Base-by-base conservation (phyloP, 2,888 invertebrate genomes). In the Alcis repandata region DNA sequence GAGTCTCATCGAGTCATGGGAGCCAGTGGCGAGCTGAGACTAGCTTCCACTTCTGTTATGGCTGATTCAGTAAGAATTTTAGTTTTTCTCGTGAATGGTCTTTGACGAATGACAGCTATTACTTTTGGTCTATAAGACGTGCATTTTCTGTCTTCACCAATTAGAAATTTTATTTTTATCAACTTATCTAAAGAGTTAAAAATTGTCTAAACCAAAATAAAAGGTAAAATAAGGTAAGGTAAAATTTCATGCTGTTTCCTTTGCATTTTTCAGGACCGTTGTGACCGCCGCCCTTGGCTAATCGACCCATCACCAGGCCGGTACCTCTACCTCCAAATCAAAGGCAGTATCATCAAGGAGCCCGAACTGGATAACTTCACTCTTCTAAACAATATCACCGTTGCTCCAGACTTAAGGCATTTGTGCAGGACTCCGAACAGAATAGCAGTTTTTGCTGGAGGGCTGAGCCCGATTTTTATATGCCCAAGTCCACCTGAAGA, bases 201-300 rank as follows among this genome's bases (percentile, higher is more conserved):
- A 27, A 27, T 27, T 27, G 27, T n/a, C n/a, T n/a, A n/a, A n/a
- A n/a, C n/a, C n/a, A n/a, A n/a, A n/a, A n/a, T n/a, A n/a, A n/a
- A n/a, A n/a, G n/a, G n/a, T n/a, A n/a, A n/a, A n/a, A n/a, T n/a
- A n/a, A n/a, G n/a, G n/a, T n/a, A n/a, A n/a, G n/a, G n/a, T n/a
- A n/a, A n/a, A n/a, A n/a, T n/a, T n/a, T n/a, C n/a, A n/a, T n/a
- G n/a, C n/a, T n/a, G n/a, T n/a, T n/a, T n/a, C n/a, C 0, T 43
- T 20, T 9, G 2, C 10, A 17, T 10, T 20, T 90, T 91, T 41
- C 90, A 97, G 97, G 94, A 95, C 78, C 96, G 96, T 70, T 98
- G 98, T 77, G 96, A 97, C 75, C 95, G 95, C 56, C 95, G 96
- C 67, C 97, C 97, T 0, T 96, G 97, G 95, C 93, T 97, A 45